Base-by-base conservation (phyloP, 2,797 vertebrate species). In the Sternotherus odoratus region DNA sequence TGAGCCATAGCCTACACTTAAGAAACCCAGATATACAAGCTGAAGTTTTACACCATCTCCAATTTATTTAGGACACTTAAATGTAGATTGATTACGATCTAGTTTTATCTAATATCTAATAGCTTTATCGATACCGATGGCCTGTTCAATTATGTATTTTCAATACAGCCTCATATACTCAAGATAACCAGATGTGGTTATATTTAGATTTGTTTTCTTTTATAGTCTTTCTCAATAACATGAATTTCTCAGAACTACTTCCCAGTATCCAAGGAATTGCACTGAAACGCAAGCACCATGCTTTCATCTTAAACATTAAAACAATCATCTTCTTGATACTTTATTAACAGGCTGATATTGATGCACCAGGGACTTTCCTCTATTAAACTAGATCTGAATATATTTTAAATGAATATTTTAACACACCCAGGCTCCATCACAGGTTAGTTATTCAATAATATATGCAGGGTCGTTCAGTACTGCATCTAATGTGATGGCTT, bases 401-500 rank as follows among this genome's bases (percentile, higher is more conserved):
- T 78, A 26, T 26, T 85, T 77, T 57, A 91, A 95, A 82, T 5
- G 0, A 91, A 26, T 66, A 54, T 10, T 93, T 94, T 69, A 10
- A 80, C 51, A 83, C 26, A 66, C 7, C 24, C 89, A 13, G 24
- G 92, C 77, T 90, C 82, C 66, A 57, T 95, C 86, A 79, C 6
- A 77, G 54, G 49, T 89, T 90, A 84, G 48, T 94, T 95, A 83
- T 43, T 93, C 19, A 57, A 24, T 79, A 81, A 79, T 83, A 39
- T 43, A 75, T 83, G 83, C 86, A 6, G 2, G 72, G 75, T 89
- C 83, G 6, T 69, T 87, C 63, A 91, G 78, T 57, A 28, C 12
- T 88, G 39, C 10, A 54, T 83, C 89, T 90, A 91, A 87, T 69
- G 77, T 66, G 79, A 33, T 83, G 85, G 88, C 83, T 88, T 92